phyloP scores from a whole-genome alignment of 1,140 invertebrate genomes.

The Anoplophora glabripennis region DNA sequence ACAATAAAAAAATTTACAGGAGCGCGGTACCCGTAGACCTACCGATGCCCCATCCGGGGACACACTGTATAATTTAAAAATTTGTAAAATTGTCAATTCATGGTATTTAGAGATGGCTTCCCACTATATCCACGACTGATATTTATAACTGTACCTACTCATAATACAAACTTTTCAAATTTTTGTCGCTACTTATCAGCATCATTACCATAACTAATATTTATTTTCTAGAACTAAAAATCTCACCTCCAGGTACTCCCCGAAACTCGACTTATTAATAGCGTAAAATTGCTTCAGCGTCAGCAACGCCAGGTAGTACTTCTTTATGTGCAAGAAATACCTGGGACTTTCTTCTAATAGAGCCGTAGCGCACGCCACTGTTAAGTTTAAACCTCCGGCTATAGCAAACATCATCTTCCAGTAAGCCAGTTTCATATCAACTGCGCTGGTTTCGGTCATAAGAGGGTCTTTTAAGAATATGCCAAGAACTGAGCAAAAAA shows the following conservation, averaged over 20 bases:
- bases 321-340: constrained; percentile 29
- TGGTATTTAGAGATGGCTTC: too few relatives aligned
- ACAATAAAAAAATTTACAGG: too few relatives aligned
- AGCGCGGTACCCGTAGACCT: too few relatives aligned
- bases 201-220: too few relatives aligned
- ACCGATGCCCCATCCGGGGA: too few relatives aligned
- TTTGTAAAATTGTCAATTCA: too few relatives aligned
- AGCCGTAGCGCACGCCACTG: constrained; percentile 34
- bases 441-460: neutral
- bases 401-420: constrained; percentile 38
- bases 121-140: too few relatives aligned
- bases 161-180: too few relatives aligned
- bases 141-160: too few relatives aligned
- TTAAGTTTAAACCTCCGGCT: constrained; percentile 29
- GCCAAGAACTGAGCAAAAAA: neutral
- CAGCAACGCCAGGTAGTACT: constrained; percentile 28
- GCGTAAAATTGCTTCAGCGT: constrained; percentile 39
- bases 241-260: constrained; percentile 32
- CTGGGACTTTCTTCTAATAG: constrained; percentile 39
- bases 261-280: constrained; percentile 41
- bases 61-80: too few relatives aligned
- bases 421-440: constrained; percentile 21
- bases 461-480: neutral
- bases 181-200: too few relatives aligned
- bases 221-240: neutral